Percentiles rank a stretch among this genome's conserved stretches.
Evolutionary conservation across 2,113 vertebrate species (phyloP).

Genomic region (Ivindomyrus marchei): DNA sequence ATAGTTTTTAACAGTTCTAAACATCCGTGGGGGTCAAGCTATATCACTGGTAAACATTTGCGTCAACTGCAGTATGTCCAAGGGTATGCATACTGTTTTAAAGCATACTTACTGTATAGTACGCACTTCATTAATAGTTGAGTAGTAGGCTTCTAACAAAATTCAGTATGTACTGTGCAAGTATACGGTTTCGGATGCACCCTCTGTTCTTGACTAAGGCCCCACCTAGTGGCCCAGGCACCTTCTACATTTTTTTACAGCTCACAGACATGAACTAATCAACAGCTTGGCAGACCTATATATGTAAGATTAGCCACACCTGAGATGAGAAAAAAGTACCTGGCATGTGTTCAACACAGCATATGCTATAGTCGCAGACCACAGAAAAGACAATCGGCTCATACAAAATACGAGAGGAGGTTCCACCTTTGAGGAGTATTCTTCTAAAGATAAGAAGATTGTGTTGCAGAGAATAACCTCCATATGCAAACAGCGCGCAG

Average conservation of each 20-base stretch:
- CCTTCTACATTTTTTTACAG: background rate
- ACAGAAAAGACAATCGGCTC: background rate
- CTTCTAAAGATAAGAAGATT: background rate
- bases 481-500: background rate
- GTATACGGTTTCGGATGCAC: background rate
- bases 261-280: background rate
- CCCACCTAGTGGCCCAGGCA: background rate
- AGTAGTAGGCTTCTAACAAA: background rate
- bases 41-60: background rate
- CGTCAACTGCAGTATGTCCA: background rate
- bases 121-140: background rate
- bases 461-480: background rate
- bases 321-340: background rate
- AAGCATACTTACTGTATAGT: background rate
- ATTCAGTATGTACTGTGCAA: background rate
- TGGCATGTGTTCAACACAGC: background rate
- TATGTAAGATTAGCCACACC: background rate
- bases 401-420: background rate
- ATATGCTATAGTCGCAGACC: background rate
- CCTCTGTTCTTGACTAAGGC: background rate
- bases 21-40: background rate
- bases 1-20: background rate
- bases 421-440: background rate
- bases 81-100: background rate
- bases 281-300: background rate